phyloP scores from a whole-genome alignment of 2,797 vertebrate genomes.

The Pangasius mekongensis region DNA sequence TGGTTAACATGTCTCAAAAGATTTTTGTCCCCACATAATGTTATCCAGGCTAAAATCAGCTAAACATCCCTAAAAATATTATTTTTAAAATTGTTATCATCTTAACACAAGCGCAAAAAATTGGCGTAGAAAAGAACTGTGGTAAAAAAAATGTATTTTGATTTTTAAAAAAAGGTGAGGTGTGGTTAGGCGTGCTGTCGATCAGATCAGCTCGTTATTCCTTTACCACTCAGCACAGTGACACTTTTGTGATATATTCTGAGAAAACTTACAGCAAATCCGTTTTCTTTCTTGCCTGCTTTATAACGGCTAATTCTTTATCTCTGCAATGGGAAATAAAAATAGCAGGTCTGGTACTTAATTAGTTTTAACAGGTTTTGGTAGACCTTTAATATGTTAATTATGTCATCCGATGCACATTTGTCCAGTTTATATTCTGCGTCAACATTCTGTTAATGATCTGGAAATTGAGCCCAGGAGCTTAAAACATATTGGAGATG shows the following conservation, averaged over 20 bases:
- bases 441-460: background rate
- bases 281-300: background rate
- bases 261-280: background rate
- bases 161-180: background rate
- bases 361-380: background rate
- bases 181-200: background rate
- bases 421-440: background rate
- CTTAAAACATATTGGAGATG: slow-evolving; percentile 50
- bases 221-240: background rate
- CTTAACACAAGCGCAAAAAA: background rate
- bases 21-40: background rate
- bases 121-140: background rate
- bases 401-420: background rate
- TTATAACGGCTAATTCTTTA: background rate
- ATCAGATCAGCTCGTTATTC: background rate
- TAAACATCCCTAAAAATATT: too few relatives aligned
- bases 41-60: background rate
- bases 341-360: too few relatives aligned
- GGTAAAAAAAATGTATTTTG: background rate
- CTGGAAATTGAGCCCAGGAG: slow-evolving; percentile 34
- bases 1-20: too few relatives aligned
- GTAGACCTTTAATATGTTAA: background rate
- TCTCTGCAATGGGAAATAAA: background rate
- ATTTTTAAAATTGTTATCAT: too few relatives aligned
- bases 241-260: too few relatives aligned